A percentile compares a stretch with the other conserved stretches of the same genome.
phyloP scores from a whole-genome alignment of 2,797 vertebrate species.

The Chiloscyllium punctatum region DNA sequence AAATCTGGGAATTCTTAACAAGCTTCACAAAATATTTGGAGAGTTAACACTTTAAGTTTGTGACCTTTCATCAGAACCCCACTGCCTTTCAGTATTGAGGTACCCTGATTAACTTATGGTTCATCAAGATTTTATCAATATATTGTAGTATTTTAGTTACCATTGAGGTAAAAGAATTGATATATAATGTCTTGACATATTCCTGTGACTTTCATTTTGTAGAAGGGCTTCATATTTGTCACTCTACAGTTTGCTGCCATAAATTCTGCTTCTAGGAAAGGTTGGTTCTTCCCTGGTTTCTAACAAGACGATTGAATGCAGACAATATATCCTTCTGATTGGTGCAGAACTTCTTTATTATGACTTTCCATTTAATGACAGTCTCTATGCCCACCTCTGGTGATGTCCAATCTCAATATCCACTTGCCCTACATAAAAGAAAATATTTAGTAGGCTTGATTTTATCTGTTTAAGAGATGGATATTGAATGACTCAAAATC shows the following conservation, averaged over 20 bases:
- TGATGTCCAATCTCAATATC: neutral
- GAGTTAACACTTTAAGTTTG: neutral
- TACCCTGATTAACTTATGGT: neutral
- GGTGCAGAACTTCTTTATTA: neutral
- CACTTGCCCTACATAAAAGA: neutral
- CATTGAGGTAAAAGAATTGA: neutral
- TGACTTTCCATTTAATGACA: neutral
- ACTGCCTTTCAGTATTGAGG: neutral
- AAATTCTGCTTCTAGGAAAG: neutral
- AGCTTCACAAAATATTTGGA: neutral
- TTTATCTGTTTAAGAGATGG: neutral
- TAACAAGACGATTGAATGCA: neutral
- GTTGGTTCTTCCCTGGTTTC: neutral
- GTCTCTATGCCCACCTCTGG: neutral
- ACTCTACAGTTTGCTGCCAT: neutral
- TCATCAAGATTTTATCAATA: neutral
- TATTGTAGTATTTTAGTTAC: neutral
- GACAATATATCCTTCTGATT: neutral
- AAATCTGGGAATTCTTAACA: neutral
- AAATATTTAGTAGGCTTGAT: neutral
- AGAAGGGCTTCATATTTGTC: neutral
- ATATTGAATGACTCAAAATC: neutral
- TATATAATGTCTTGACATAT: neutral
- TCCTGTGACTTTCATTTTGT: neutral
- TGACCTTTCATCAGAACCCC: neutral